A percentile compares a stretch with the other conserved stretches of the same genome.
phyloP scores from a whole-genome alignment of 2,888 invertebrate genomes.

The Beris morrisii region DNA sequence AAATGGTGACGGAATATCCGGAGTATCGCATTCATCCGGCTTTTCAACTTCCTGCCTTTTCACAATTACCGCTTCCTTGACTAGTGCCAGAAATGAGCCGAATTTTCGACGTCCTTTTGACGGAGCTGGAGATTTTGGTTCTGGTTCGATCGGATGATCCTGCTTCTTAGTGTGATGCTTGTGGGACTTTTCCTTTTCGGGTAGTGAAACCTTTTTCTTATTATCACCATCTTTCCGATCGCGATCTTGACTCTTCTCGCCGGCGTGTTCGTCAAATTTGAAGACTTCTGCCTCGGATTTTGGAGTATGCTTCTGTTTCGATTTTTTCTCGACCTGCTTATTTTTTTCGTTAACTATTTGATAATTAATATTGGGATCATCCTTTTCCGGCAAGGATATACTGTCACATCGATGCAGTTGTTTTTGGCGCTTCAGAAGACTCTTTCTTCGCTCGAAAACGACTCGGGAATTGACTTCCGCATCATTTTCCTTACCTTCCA shows the following conservation, averaged over 20 bases:
- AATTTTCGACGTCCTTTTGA: constrained; percentile 50
- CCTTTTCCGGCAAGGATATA: constrained; percentile 37
- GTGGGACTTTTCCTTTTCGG: constrained; percentile 3
- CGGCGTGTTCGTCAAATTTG: constrained; percentile 6
- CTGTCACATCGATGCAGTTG: constrained; percentile 40
- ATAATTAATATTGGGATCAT: constrained; percentile 30
- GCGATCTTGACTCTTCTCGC: constrained; percentile 3
- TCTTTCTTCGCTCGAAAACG: constrained; percentile 51
- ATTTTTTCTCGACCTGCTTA: constrained; percentile 41
- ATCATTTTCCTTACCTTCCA: constrained; percentile 45
- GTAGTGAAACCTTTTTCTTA: constrained; percentile 3
- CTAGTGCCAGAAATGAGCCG: constrained; percentile 50
- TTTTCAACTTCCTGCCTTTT: constrained; percentile 38
- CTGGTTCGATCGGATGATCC: not conserved
- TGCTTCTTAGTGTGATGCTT: not conserved
- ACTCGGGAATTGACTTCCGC: constrained; percentile 50
- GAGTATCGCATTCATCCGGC: constrained; percentile 24
- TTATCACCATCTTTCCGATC: constrained; percentile 16
- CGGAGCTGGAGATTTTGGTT: constrained; percentile 1
- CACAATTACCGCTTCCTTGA: constrained; percentile 53
- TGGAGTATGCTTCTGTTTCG: constrained; percentile 38
- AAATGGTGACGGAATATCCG: constrained; percentile 24
- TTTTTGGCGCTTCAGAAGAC: constrained; percentile 47
- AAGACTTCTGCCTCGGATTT: constrained; percentile 36
- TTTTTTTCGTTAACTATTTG: constrained; percentile 60